Evolutionary conservation across 2,888 invertebrate species (phyloP).

Genomic region (Drosophila rellima): DNA sequence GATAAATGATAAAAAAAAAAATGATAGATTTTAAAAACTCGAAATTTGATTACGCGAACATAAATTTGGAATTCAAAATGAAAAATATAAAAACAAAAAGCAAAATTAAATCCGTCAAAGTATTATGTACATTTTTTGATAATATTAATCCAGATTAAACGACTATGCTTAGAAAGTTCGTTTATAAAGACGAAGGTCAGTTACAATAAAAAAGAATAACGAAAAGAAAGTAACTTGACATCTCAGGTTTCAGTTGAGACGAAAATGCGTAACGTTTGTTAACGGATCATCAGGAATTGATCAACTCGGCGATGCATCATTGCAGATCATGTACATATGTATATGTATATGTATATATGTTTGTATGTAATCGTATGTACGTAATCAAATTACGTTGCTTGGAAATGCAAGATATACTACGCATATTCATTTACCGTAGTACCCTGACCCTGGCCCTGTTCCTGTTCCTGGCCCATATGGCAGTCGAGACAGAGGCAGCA

Average conservation of each 20-base stretch:
- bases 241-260: conserved; percentile 43
- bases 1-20: too few relatives aligned
- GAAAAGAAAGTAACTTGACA: conserved; percentile 6
- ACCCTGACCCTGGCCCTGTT: conserved; percentile 18
- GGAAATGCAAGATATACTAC: conserved; percentile 65
- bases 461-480: conserved; percentile 68
- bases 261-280: conserved; percentile 22
- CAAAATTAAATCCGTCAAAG: too few relatives aligned
- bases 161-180: conserved; percentile 9
- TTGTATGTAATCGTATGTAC: conserved; percentile 22
- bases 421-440: conserved; percentile 72
- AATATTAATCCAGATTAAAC: neutral
- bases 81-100: neutral
- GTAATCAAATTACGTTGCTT: conserved; percentile 79
- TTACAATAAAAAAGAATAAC: conserved; percentile 2
- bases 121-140: too few relatives aligned
- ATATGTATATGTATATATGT: neutral
- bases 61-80: neutral
- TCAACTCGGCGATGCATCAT: conserved; percentile 44
- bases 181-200: conserved; percentile 18
- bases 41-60: too few relatives aligned
- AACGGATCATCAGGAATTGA: conserved; percentile 61
- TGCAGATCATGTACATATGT: conserved; percentile 20
- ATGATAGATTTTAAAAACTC: too few relatives aligned
- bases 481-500: conserved; percentile 64